Conservation (phyloP, 1,140 invertebrate genomes). For the Spodoptera litura region DNA sequence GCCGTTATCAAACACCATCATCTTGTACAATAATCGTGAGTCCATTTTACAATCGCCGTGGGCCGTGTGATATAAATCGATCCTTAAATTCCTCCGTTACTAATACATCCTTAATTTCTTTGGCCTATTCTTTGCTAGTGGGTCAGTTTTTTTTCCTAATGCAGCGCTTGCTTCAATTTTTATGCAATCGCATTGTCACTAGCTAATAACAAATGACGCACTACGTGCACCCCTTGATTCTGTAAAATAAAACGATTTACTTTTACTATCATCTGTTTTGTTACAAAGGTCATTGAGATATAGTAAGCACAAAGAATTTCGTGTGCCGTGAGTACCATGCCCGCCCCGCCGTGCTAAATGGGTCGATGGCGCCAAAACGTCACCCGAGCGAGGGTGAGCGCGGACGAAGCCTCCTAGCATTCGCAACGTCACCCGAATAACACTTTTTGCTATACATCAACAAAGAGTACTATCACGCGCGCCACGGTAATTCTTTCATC, state of each 20-base stretch:
- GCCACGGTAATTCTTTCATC: constrained; percentile 55
- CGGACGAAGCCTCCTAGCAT: constrained; percentile 37
- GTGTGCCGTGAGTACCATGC: constrained; percentile 65
- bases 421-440: constrained; percentile 32
- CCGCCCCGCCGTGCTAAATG: constrained; percentile 79
- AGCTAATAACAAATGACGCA: constrained; percentile 80
- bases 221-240: constrained; percentile 82
- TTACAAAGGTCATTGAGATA: constrained; percentile 72
- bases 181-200: constrained; percentile 83
- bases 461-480: constrained; percentile 53
- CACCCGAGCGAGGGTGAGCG: constrained; percentile 68
- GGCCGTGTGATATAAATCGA: constrained; percentile 82
- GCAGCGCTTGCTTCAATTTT: constrained; percentile 71
- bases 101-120: constrained; percentile 84
- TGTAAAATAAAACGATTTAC: constrained; percentile 72
- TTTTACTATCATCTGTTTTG: constrained; percentile 72
- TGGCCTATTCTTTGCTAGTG: constrained; percentile 83
- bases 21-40: constrained; percentile 78
- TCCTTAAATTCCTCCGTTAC: constrained; percentile 75
- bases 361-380: constrained; percentile 86
- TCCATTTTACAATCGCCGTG: constrained; percentile 84
- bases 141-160: constrained; percentile 67
- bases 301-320: constrained; percentile 76
- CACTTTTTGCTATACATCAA: constrained; percentile 53
- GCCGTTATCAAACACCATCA: constrained; percentile 78